A percentile compares a stretch with the other conserved stretches of the same genome.
Conservation (phyloP, 2,888 invertebrate species). For the Leptopilina myrica region DNA sequence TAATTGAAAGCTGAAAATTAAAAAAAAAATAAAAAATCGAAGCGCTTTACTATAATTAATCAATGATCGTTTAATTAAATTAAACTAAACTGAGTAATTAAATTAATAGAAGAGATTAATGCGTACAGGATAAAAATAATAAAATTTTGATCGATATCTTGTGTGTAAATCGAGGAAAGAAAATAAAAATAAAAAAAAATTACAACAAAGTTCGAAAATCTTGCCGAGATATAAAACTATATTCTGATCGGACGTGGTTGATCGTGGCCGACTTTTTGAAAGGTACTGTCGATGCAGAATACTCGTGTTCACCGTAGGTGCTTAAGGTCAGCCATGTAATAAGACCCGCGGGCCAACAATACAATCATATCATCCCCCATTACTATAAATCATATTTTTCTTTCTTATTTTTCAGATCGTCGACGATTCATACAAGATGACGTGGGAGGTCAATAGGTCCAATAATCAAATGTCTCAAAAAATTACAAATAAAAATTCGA, state of each 20-base stretch:
- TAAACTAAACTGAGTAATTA: too few species aligned
- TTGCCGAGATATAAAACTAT: constrained; percentile 63
- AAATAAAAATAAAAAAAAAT: constrained; percentile 33
- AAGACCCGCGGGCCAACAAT: constrained; percentile 66
- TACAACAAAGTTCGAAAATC: constrained; percentile 46
- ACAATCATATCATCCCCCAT: constrained; percentile 69
- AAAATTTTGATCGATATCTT: background rate
- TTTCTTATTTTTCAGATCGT: constrained; percentile 63
- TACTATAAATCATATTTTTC: constrained; percentile 72
- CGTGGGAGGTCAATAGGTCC: constrained; percentile 65
- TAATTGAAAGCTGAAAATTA: too few species aligned
- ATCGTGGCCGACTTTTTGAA: constrained; percentile 61
- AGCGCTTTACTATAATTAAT: too few species aligned
- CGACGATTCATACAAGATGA: constrained; percentile 44
- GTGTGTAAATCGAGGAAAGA: constrained; percentile 39
- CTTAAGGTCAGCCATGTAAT: constrained; percentile 66
- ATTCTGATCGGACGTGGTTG: constrained; percentile 59
- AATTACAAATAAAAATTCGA: too few species aligned
- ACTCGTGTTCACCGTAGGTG: constrained; percentile 50
- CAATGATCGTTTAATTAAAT: too few species aligned
- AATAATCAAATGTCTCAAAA: too few species aligned
- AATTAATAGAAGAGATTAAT: too few species aligned
- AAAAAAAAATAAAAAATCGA: too few species aligned
- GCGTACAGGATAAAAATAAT: too few species aligned
- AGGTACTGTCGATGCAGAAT: constrained; percentile 54